Base-by-base conservation (phyloP, 2,888 invertebrate genomes). In the Hirtodrosophila confusa region DNA sequence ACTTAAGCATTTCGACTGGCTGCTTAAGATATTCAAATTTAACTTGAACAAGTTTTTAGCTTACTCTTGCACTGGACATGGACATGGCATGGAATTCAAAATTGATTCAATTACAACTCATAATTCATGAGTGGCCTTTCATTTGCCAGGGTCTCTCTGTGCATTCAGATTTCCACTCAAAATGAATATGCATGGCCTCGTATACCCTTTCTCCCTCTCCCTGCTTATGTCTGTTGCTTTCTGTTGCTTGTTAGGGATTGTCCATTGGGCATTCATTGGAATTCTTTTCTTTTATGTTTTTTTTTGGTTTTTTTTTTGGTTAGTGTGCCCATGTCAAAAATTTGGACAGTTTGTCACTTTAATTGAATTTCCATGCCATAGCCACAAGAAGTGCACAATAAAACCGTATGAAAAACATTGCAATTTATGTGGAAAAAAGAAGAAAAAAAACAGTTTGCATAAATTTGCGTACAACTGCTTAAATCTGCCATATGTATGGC, bases 341-440 rank as follows among this genome's bases (percentile, higher is more conserved):
- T 82, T 74, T 73, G 86, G 88, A 86, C 88, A 88, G 86, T 86
- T 86, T 86, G 88, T 88, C 86, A 88, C 83, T 88, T 88, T 78
- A 78, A 86, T 86, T 89, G 87, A 84, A 80, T 86, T 84, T 75
- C 69, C 86, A 89, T 83, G 88, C 76, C 75, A 69, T 66, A 57
- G 62, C 73, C 35, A 44, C 45, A 76, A 70, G 53, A 53, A 58
- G 51, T 66, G 68, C 54, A 71, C 36, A 66, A 62, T 71, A 82
- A 71, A 55, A 55, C 45, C 50, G 29, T 62, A 29, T 50, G 55
- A 47, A 63, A 56, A 73, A 54, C 54, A 57, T 9, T 70, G 76
- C 76, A 70, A 75, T 75, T 62, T 69, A 64, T 63, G 66, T 62
- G 64, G 48, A 63, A 37, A 61, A 33, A 27, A 40, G 43, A 41